These are phyloP conservation scores for Drosophila ezoana DNA, from an alignment of 2,888 invertebrate genomes.

Conservation along the genomic window DNA sequence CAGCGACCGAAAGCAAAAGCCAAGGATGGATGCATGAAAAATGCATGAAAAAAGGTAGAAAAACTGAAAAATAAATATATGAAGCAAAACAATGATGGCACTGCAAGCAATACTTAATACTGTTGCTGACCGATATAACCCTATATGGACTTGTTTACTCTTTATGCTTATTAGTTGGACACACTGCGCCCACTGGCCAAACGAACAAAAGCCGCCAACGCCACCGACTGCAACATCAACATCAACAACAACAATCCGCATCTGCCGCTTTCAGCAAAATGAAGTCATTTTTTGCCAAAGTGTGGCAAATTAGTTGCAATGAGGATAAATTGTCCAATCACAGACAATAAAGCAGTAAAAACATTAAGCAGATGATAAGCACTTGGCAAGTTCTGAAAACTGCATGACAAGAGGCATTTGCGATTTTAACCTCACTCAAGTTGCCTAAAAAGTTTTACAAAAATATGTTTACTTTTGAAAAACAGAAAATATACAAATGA, in stretches of 20 bases:
- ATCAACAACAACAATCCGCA: conserved; percentile 9
- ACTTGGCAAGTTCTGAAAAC: conserved; percentile 16
- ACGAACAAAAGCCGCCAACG: conserved; percentile 57
- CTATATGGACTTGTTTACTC: conserved; percentile 78
- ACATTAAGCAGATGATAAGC: conserved; percentile 23
- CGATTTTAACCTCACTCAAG: too few relatives aligned
- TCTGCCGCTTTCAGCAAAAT: conserved; percentile 54
- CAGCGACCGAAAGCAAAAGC: conserved; percentile 27
- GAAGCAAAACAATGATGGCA: conserved; percentile 60
- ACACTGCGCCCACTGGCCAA: conserved; percentile 71
- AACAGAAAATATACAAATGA: not conserved
- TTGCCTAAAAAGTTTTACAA: not conserved
- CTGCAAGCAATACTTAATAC: conserved; percentile 48
- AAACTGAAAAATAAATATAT: conserved; percentile 26
- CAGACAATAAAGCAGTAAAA: conserved; percentile 20
- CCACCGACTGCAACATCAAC: conserved; percentile 3
- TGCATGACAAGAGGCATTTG: conserved; percentile 21
- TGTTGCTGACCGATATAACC: conserved; percentile 77
- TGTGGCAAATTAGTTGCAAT: conserved; percentile 64
- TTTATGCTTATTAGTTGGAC: conserved; percentile 72
- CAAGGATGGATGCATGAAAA: conserved; percentile 64
- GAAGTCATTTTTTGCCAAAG: conserved; percentile 67
- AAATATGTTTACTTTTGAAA: not conserved
- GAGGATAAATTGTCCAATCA: conserved; percentile 45
- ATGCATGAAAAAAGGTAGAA: conserved; percentile 59